A percentile compares a stretch with the other conserved stretches of the same genome.
Evolutionary conservation across 2,888 invertebrate species (phyloP).

Genomic region (Mesochorus sp.): DNA sequence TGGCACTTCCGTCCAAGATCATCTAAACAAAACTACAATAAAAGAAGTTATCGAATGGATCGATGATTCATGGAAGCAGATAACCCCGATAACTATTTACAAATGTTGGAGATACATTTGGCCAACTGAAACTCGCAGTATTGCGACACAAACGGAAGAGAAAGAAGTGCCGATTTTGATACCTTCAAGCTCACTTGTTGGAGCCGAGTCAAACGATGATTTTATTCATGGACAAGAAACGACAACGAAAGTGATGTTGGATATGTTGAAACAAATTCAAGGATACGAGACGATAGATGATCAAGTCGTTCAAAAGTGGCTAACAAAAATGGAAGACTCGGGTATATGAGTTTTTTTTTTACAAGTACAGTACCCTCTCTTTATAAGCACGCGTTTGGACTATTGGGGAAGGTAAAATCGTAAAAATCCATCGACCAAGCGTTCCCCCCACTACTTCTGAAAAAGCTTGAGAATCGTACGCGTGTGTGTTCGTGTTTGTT

Average conservation of each 20-base stretch:
- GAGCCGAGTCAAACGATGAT: not conserved
- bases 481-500: too few species aligned
- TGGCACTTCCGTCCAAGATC: not conserved
- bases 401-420: too few species aligned
- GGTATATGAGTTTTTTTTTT: not conserved
- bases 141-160: slow-evolving; percentile 7
- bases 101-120: slow-evolving; percentile 44
- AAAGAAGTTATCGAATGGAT: slow-evolving; percentile 33
- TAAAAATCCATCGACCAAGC: too few species aligned
- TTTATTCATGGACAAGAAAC: not conserved
- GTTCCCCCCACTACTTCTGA: too few species aligned
- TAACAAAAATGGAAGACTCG: not conserved
- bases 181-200: not conserved
- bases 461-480: too few species aligned
- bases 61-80: slow-evolving; percentile 27
- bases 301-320: not conserved
- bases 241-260: not conserved
- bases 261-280: not conserved
- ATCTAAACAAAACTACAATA: slow-evolving; percentile 38
- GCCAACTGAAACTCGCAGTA: slow-evolving; percentile 10
- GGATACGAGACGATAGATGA: not conserved
- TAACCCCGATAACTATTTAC: slow-evolving; percentile 26
- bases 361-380: too few species aligned
- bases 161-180: not conserved
- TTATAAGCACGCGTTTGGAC: too few species aligned